Conservation (phyloP, 1,140 invertebrate species). For the Calephelis nemesis region DNA sequence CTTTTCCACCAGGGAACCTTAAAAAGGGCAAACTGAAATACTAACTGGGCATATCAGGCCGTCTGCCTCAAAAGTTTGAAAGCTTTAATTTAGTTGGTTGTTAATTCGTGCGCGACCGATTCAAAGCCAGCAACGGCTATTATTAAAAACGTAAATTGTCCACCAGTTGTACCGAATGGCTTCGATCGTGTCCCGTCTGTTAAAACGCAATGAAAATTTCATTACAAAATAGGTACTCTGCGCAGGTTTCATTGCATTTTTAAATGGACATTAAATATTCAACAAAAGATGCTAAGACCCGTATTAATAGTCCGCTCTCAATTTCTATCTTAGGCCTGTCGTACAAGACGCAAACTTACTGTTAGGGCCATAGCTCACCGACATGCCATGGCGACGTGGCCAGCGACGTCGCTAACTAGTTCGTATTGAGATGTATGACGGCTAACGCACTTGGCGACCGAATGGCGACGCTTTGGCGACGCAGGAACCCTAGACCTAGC, state of each 20-base stretch:
- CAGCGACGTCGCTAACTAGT: too few species aligned
- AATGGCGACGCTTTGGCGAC: too few species aligned
- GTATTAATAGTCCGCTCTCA: neutral
- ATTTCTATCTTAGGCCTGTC: too few species aligned
- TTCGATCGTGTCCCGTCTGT: slow-evolving; percentile 52
- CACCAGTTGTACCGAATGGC: slow-evolving; percentile 71
- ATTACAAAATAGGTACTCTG: slow-evolving; percentile 6
- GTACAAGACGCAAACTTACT: too few species aligned
- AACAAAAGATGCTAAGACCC: neutral
- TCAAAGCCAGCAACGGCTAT: slow-evolving; percentile 66
- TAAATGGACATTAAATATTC: slow-evolving; percentile 14
- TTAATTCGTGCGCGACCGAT: slow-evolving; percentile 72
- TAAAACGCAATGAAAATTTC: slow-evolving; percentile 57
- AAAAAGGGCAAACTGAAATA: slow-evolving; percentile 40
- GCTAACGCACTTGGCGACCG: too few species aligned
- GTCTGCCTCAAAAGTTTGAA: slow-evolving; percentile 62
- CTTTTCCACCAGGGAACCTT: slow-evolving; percentile 27
- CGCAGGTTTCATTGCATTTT: neutral
- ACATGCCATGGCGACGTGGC: too few species aligned
- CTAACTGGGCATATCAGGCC: slow-evolving; percentile 45
- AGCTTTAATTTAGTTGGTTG: slow-evolving; percentile 70
- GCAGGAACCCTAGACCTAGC: too few species aligned
- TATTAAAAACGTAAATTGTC: slow-evolving; percentile 77
- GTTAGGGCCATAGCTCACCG: too few species aligned
- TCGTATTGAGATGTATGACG: too few species aligned